Evolutionary conservation across 2,797 vertebrate species (phyloP).

Genomic region (Sebastes baramenuke): DNA sequence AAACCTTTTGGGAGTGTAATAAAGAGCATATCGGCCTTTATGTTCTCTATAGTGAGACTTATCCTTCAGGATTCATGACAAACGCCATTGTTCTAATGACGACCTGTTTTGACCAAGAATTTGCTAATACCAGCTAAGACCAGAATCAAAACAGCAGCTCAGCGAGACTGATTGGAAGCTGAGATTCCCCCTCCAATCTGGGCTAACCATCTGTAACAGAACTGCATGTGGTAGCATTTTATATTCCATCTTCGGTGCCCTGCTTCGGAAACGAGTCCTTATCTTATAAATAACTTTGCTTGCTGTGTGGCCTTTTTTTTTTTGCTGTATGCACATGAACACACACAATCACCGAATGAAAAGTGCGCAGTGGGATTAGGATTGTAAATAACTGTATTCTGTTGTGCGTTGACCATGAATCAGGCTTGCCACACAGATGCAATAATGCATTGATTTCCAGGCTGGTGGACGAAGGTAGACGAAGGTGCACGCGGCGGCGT

Average conservation of each 20-base stretch:
- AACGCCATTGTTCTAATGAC: constrained; percentile 42
- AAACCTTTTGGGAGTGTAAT: neutral
- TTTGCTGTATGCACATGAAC: neutral
- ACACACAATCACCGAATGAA: constrained; percentile 22
- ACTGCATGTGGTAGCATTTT: constrained; percentile 62
- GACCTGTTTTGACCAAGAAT: constrained; percentile 56
- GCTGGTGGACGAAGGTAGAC: constrained; percentile 35
- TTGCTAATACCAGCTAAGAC: constrained; percentile 42
- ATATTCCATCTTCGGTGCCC: constrained; percentile 57
- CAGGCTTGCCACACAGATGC: constrained; percentile 25
- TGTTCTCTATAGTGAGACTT: neutral
- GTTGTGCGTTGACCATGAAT: constrained; percentile 25
- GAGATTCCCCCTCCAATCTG: constrained; percentile 67
- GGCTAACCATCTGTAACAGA: constrained; percentile 60
- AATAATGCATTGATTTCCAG: constrained; percentile 41
- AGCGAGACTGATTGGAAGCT: constrained; percentile 42
- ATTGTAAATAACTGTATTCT: constrained; percentile 46
- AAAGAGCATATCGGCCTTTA: neutral
- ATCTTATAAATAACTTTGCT: constrained; percentile 69
- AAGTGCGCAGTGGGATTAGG: constrained; percentile 22
- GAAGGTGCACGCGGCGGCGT: constrained; percentile 32
- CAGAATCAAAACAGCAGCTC: constrained; percentile 48
- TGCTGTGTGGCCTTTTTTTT: constrained; percentile 44
- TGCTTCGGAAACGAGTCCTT: constrained; percentile 57
- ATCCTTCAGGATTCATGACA: constrained; percentile 16